These are phyloP conservation scores for Andrena bicolor DNA, from an alignment of 2,888 invertebrate genomes.

Conservation along the genomic window DNA sequence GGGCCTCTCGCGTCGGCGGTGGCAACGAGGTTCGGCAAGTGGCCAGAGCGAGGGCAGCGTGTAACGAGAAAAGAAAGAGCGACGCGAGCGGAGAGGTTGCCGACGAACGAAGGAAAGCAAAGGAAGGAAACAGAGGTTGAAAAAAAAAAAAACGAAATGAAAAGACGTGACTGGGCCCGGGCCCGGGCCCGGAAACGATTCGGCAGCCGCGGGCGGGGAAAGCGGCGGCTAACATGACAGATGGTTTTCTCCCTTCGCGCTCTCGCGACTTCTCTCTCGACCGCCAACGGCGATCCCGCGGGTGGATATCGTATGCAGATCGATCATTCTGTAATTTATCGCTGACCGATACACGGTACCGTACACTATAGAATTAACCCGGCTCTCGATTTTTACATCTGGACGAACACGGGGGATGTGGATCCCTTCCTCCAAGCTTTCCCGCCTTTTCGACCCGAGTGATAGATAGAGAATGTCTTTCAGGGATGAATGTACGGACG, in stretches of 20 bases:
- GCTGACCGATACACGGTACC: not conserved
- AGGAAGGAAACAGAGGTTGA: not conserved
- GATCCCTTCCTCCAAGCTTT: not conserved
- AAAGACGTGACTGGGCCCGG: constrained; percentile 45
- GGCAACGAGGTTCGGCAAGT: constrained; percentile 31
- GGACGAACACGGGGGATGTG: too few species aligned
- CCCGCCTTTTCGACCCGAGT: not conserved
- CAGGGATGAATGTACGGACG: not conserved
- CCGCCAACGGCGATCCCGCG: constrained; percentile 52
- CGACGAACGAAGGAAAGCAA: not conserved
- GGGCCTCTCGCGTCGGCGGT: constrained; percentile 16
- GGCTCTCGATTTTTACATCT: too few species aligned
- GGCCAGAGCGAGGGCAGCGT: constrained; percentile 27
- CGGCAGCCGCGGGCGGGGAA: constrained; percentile 80
- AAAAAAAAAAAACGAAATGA: not conserved
- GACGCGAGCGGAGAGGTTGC: not conserved
- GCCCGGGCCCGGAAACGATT: constrained; percentile 80
- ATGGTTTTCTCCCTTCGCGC: constrained; percentile 68
- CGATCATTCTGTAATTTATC: constrained; percentile 35
- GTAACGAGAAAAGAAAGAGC: constrained; percentile 10
- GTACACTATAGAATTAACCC: too few species aligned
- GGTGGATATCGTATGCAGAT: constrained; percentile 47
- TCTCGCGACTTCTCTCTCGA: constrained; percentile 30
- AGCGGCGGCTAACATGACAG: constrained; percentile 75
- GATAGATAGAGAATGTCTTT: not conserved